phyloP scores from a whole-genome alignment of 2,888 invertebrate species.

The Lepas anatifera region DNA sequence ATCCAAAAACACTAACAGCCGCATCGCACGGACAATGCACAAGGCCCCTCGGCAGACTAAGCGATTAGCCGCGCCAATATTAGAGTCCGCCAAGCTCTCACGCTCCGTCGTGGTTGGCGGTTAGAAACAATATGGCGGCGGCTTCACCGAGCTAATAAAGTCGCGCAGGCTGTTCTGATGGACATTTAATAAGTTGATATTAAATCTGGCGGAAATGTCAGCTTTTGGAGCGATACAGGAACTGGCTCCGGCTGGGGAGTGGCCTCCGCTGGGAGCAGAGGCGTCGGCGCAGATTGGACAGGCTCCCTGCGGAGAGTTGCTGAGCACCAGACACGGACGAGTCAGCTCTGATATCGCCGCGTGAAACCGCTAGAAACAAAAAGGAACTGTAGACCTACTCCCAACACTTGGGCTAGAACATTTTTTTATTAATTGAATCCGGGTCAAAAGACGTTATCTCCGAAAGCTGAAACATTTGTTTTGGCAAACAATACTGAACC shows the following conservation, averaged over 20 bases:
- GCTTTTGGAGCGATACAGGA: not conserved
- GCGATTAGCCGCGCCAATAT: not conserved
- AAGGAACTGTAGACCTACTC: too few relatives aligned
- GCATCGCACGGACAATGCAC: not conserved
- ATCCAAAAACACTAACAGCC: not conserved
- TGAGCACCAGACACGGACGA: too few relatives aligned
- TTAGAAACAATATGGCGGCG: not conserved
- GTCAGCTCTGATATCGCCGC: too few relatives aligned
- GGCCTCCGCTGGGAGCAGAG: too few relatives aligned
- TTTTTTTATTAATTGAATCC: too few relatives aligned
- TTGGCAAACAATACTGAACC: too few relatives aligned
- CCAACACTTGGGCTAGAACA: too few relatives aligned
- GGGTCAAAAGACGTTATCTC: too few relatives aligned
- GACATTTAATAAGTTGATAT: constrained; percentile 11
- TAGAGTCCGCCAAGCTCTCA: not conserved
- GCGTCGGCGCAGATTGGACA: too few relatives aligned
- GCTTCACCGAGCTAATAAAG: not conserved
- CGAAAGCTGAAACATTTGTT: too few relatives aligned
- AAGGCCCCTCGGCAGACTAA: not conserved
- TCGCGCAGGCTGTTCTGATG: not conserved
- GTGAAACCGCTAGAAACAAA: too few relatives aligned
- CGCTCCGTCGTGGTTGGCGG: not conserved
- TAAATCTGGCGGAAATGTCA: constrained; percentile 12
- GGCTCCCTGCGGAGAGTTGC: too few relatives aligned
- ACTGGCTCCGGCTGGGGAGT: not conserved